phyloP scores from a whole-genome alignment of 2,888 invertebrate species.

The Cryptophagus acutangulus region DNA sequence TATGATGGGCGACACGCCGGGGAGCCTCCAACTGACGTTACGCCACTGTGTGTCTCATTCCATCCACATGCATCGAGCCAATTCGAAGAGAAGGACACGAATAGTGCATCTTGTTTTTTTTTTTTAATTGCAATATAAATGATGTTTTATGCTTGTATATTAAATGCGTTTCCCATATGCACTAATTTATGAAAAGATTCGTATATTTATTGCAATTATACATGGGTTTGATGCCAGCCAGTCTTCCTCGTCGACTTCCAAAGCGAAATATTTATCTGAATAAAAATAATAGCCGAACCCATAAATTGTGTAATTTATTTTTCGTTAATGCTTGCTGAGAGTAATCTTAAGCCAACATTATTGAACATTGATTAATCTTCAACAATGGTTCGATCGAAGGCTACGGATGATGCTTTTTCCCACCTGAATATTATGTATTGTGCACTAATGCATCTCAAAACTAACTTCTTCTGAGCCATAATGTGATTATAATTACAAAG shows the following conservation, averaged over 20 bases:
- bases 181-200: constrained; percentile 32
- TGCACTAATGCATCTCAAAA: constrained; percentile 26
- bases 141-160: constrained; percentile 19
- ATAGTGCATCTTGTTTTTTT: background rate
- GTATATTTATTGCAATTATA: constrained; percentile 4
- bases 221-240: background rate
- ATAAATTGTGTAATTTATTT: constrained; percentile 4
- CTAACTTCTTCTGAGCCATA: constrained; percentile 34
- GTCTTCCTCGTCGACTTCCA: background rate
- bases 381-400: no score
- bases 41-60: constrained; percentile 25
- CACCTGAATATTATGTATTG: no score
- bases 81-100: background rate
- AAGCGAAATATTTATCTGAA: background rate
- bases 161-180: constrained; percentile 37
- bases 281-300: background rate
- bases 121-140: constrained; percentile 22
- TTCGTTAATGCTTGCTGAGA: constrained; percentile 3
- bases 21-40: constrained; percentile 37
- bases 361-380: no score
- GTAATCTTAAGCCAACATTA: constrained; percentile 4
- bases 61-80: background rate
- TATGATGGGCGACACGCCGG: constrained; percentile 39
- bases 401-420: no score
- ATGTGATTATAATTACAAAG: constrained; percentile 48